Base-by-base conservation (phyloP, 2,888 invertebrate species). In the Tuberolachnus salignus region DNA sequence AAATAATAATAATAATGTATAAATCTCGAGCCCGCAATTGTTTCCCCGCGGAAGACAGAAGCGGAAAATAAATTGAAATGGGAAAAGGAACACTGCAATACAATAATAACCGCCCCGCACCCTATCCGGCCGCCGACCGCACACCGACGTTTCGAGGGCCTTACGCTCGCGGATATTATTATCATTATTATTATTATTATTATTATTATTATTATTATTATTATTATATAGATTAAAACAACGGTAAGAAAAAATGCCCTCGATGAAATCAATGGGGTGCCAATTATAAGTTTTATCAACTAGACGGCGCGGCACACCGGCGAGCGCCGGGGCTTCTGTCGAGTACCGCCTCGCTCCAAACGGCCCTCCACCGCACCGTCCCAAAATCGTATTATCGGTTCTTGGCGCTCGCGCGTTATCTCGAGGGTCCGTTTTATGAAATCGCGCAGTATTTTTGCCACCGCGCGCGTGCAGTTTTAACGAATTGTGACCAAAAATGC, bases 281-380 rank as follows among this genome's bases (percentile, higher is more conserved):
- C 78, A 78, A 78, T 78, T 78, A 78, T 78, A 78, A 78, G 78
- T 78, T 78, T 78, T 69, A 69, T 78, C 67, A 23, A 66, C 55
- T 73, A 19, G 46, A 46, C 46, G 57, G 23, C n/a, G 49, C 23
- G 49, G 13, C 26, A 55, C 10, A 55, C 10, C n/a, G 19, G 55
- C 42, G 34, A 46, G 53, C 21, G n/a, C 16, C 26, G 46, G 74
- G 67, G 59, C 75, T 49, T 57, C 10, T 19, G 75, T 51, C 57
- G 57, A 75, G 66, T 73, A 6, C 53, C 34, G 51, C 55, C 6
- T 11, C 21, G 53, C 10, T n/a, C n/a, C n/a, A n/a, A n/a, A n/a
- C n/a, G n/a, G n/a, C 42, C 16, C 9, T 26, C 44, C 3, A 19
- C 46, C 16, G 55, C 55, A 9, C 8, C 10, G 53, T 42, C 26